Evolutionary conservation across 2,797 vertebrate genomes (phyloP).

Genomic region (Danio jaintianensis): DNA sequence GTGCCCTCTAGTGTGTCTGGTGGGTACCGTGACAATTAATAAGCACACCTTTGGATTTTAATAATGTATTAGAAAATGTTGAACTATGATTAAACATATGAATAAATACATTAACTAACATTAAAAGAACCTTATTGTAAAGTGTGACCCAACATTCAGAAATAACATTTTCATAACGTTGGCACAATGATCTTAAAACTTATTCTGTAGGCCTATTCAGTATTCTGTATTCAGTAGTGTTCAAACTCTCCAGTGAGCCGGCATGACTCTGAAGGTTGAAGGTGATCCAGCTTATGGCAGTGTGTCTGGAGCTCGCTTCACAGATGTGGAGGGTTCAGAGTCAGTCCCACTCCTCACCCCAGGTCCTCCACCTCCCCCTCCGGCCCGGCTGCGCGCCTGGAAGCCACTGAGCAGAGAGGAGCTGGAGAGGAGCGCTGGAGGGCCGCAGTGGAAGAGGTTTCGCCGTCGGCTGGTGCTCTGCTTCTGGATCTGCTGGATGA

Average conservation of each 20-base stretch:
- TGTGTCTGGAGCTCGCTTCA: conserved; percentile 26
- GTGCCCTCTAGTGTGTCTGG: no score
- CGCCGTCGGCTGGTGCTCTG: conserved; percentile 72
- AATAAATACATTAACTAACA: no score
- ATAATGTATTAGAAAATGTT: no score
- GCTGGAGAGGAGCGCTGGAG: conserved; percentile 68
- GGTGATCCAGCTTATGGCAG: conserved; percentile 68
- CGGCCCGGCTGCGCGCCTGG: conserved; percentile 54
- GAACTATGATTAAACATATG: no score
- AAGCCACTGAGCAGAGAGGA: conserved; percentile 71
- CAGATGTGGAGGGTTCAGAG: conserved; percentile 59
- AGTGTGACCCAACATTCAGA: no score
- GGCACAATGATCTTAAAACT: no score
- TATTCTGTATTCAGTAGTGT: background rate
- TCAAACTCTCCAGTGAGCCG: background rate
- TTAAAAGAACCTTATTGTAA: no score
- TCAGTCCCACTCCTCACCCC: conserved; percentile 69
- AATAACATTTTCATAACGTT: no score
- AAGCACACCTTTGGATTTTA: no score
- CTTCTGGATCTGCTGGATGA: conserved; percentile 75
- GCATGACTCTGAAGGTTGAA: conserved; percentile 73
- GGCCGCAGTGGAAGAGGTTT: conserved; percentile 72
- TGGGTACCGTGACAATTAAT: no score
- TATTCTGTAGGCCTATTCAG: no score
- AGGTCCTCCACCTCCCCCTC: background rate